Conservation (phyloP, 2,113 vertebrate species). For the Atractosteus spatula region DNA sequence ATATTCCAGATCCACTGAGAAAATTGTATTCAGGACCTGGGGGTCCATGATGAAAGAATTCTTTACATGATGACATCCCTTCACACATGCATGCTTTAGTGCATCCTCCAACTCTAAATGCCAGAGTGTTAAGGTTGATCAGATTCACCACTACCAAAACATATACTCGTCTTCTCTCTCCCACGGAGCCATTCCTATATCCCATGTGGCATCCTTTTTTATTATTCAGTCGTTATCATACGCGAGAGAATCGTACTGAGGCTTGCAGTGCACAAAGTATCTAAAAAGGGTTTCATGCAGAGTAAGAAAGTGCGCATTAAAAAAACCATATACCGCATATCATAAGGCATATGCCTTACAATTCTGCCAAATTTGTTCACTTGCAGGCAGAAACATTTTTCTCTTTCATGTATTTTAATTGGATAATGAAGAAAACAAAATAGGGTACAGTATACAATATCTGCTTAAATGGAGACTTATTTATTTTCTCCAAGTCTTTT, state of each 20-base stretch:
- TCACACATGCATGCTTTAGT: slow-evolving; percentile 10
- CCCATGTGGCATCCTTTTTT: neutral
- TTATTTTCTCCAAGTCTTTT: too few relatives aligned
- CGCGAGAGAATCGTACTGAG: neutral
- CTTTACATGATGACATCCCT: slow-evolving; percentile 8
- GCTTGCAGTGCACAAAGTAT: too few relatives aligned
- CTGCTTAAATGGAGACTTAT: too few relatives aligned
- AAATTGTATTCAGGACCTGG: slow-evolving; percentile 18
- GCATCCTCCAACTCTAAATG: slow-evolving; percentile 4
- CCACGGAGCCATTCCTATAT: neutral
- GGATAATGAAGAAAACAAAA: too few relatives aligned
- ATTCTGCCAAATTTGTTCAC: too few relatives aligned
- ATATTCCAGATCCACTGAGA: slow-evolving; percentile 10
- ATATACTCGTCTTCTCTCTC: neutral
- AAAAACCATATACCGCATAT: too few relatives aligned
- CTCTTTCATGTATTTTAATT: too few relatives aligned
- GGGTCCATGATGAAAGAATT: neutral
- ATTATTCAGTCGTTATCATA: neutral
- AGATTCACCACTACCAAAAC: neutral
- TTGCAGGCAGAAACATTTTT: too few relatives aligned
- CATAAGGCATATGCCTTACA: too few relatives aligned
- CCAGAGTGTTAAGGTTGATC: neutral
- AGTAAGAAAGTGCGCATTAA: too few relatives aligned
- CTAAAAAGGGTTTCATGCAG: too few relatives aligned
- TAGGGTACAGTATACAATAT: too few relatives aligned